Conservation (phyloP, 2,888 invertebrate species). For the Melieria picta region DNA sequence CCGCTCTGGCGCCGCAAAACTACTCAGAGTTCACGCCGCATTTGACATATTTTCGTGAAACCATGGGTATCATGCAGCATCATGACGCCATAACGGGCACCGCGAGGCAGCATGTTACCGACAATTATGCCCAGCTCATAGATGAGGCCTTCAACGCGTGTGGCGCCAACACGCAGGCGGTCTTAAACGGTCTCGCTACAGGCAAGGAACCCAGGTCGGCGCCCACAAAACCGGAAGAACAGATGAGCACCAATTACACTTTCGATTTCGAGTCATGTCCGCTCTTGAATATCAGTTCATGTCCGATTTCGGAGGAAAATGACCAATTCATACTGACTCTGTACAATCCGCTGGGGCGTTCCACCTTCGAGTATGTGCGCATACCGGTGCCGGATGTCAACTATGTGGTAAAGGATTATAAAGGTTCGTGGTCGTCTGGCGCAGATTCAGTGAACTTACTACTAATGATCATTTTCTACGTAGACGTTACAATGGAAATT, state of each 20-base stretch:
- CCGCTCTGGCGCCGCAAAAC: slow-evolving; percentile 70
- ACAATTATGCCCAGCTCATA: slow-evolving; percentile 86
- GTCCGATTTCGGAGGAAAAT: slow-evolving; percentile 72
- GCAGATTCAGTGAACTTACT: neutral
- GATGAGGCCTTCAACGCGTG: slow-evolving; percentile 75
- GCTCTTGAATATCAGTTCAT: slow-evolving; percentile 70
- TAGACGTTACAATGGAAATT: slow-evolving; percentile 47
- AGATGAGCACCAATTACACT: slow-evolving; percentile 19
- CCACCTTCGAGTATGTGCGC: slow-evolving; percentile 70
- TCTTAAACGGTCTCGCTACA: slow-evolving; percentile 52
- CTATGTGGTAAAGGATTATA: slow-evolving; percentile 73
- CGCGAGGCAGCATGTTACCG: slow-evolving; percentile 85
- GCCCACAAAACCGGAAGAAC: neutral
- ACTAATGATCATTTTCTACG: neutral
- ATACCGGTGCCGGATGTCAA: slow-evolving; percentile 70
- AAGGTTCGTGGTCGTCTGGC: slow-evolving; percentile 67
- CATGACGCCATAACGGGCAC: slow-evolving; percentile 90
- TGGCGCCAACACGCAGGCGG: slow-evolving; percentile 49
- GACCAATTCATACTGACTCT: slow-evolving; percentile 76
- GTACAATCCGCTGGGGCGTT: slow-evolving; percentile 83
- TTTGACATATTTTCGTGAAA: slow-evolving; percentile 69
- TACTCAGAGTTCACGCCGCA: slow-evolving; percentile 50
- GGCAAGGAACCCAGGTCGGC: slow-evolving; percentile 56
- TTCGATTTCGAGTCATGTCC: slow-evolving; percentile 61
- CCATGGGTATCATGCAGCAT: slow-evolving; percentile 80